phyloP scores from a whole-genome alignment of 2,888 invertebrate species.

The Parnassius apollo region DNA sequence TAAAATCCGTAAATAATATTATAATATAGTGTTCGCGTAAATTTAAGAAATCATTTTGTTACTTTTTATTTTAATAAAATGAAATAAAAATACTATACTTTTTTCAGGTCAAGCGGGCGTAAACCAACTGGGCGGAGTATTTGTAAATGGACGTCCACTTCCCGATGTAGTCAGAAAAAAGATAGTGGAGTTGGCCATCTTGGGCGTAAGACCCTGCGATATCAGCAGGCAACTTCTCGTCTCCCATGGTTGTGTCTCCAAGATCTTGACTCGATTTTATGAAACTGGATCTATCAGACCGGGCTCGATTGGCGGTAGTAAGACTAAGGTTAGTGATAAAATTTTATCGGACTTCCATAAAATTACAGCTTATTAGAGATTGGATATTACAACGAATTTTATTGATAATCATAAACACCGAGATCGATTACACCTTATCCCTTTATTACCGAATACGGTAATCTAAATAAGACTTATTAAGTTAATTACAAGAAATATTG shows the following conservation, averaged over 20 bases:
- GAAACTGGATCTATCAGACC: slow-evolving; percentile 98
- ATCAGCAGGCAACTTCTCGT: slow-evolving; percentile 97
- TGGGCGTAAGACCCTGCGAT: slow-evolving; percentile 97
- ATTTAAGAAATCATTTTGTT: too few species aligned
- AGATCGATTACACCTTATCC: too few species aligned
- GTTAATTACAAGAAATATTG: too few species aligned
- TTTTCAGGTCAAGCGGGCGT: slow-evolving; percentile 95
- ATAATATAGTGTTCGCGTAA: too few species aligned
- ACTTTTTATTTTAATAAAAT: background rate
- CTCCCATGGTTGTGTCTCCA: slow-evolving; percentile 98
- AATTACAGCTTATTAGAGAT: too few species aligned
- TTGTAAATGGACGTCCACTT: slow-evolving; percentile 98
- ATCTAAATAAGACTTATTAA: too few species aligned
- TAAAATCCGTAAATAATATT: too few species aligned
- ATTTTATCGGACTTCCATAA: background rate
- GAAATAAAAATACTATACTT: background rate
- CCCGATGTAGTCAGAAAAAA: slow-evolving; percentile 96
- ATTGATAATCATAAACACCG: too few species aligned
- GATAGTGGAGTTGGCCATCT: slow-evolving; percentile 96
- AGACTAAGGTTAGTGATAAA: slow-evolving; percentile 90
- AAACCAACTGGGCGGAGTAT: slow-evolving; percentile 97
- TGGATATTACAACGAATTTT: too few species aligned
- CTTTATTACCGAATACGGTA: too few species aligned
- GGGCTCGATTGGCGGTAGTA: slow-evolving; percentile 96
- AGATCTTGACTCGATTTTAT: slow-evolving; percentile 97